Percentiles rank a stretch among this genome's conserved stretches.
These are phyloP conservation scores for Psophia crepitans DNA, from an alignment of 2,113 vertebrate genomes.

Conservation along the genomic window DNA sequence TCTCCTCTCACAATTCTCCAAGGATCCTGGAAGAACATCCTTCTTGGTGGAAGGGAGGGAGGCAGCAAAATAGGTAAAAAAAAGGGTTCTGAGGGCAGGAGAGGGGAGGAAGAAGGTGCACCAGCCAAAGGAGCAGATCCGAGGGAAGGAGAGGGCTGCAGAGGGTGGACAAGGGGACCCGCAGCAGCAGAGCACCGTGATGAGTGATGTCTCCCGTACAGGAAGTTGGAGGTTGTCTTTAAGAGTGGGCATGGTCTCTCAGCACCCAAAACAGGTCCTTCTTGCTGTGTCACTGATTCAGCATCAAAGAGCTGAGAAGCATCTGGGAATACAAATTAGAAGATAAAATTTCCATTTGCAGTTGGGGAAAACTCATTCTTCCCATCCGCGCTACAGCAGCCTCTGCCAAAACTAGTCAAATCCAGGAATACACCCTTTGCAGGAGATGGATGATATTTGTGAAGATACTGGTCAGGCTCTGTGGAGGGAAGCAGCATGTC, in stretches of 20 bases:
- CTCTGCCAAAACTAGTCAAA: background rate
- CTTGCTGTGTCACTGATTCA: background rate
- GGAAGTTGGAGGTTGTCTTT: background rate
- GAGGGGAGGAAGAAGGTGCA: background rate
- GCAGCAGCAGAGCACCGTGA: background rate
- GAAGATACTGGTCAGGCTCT: background rate
- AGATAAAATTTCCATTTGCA: background rate
- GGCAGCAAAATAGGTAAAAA: background rate
- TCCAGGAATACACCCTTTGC: background rate
- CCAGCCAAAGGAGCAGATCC: background rate
- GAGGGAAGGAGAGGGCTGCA: background rate
- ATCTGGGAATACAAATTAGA: background rate
- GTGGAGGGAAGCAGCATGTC: background rate
- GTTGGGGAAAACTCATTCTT: background rate
- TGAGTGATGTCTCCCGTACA: accelerated
- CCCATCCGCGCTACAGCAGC: background rate
- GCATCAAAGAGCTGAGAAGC: background rate
- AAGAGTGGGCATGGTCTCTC: background rate
- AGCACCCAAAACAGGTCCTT: background rate
- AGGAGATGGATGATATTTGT: background rate
- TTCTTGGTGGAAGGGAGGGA: background rate
- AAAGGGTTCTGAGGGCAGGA: background rate
- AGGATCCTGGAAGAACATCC: background rate
- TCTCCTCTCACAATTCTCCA: background rate
- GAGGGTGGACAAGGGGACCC: background rate